A percentile compares a stretch with the other conserved stretches of the same genome.
These are phyloP conservation scores for Drosophila fulvimacula DNA, from an alignment of 2,888 invertebrate genomes.

Conservation along the genomic window DNA sequence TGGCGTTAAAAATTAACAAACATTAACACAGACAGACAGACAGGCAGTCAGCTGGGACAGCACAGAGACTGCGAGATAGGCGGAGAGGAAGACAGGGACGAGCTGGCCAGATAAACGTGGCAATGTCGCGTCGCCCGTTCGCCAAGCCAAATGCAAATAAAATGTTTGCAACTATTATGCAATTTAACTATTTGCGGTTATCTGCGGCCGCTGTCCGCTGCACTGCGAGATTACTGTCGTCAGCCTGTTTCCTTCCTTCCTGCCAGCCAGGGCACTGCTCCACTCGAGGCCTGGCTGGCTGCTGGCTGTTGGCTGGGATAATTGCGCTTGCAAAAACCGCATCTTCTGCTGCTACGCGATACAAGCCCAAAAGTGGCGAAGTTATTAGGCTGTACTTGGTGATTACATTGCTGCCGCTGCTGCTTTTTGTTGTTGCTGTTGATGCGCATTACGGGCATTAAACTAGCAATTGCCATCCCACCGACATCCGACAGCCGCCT, in stretches of 20 bases:
- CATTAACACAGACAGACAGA: conserved; percentile 57
- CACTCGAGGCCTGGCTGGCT: conserved; percentile 17
- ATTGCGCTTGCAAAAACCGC: conserved; percentile 44
- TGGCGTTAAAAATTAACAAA: conserved; percentile 64
- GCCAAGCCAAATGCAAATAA: conserved; percentile 53
- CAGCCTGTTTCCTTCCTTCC: conserved; percentile 42
- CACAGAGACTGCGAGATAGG: background rate
- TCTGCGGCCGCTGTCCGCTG: conserved; percentile 32
- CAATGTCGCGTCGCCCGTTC: conserved; percentile 13
- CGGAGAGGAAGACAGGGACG: background rate
- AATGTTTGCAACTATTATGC: conserved; percentile 68
- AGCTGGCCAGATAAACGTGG: conserved; percentile 40
- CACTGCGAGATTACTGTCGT: conserved; percentile 44
- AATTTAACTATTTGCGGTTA: conserved; percentile 67
- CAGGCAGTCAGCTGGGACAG: conserved; percentile 13
- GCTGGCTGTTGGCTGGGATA: conserved; percentile 23
- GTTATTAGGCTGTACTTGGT: conserved; percentile 28
- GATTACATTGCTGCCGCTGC: conserved; percentile 24
- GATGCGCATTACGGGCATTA: conserved; percentile 54
- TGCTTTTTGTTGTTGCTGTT: conserved; percentile 14
- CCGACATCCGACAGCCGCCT: conserved; percentile 39
- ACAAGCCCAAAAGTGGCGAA: conserved; percentile 13
- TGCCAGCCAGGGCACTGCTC: conserved; percentile 1
- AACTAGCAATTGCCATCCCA: conserved; percentile 51
- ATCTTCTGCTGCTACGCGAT: conserved; percentile 18